These are phyloP conservation scores for Mylabris sibirica DNA, from an alignment of 2,888 invertebrate genomes.

Conservation along the genomic window DNA sequence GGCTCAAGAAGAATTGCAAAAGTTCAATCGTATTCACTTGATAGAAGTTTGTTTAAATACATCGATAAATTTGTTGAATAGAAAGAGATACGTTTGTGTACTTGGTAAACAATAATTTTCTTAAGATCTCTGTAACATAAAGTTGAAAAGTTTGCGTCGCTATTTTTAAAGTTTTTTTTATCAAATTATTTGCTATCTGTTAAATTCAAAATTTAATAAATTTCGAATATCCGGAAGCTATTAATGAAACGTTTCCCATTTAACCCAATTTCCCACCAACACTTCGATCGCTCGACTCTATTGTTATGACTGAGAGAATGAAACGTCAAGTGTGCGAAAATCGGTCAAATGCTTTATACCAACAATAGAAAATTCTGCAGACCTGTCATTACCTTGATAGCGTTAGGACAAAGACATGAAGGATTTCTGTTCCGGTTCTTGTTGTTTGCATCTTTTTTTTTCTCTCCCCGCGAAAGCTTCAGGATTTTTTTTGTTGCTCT, in stretches of 20 bases:
- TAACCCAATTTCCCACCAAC: slow-evolving; percentile 16
- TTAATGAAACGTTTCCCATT: slow-evolving; percentile 11
- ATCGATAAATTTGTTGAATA: too few relatives aligned
- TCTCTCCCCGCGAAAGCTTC: background rate
- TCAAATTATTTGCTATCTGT: background rate
- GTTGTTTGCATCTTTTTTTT: background rate
- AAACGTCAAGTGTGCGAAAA: slow-evolving; percentile 1
- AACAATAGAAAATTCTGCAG: background rate
- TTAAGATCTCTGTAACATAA: background rate
- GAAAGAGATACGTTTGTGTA: too few relatives aligned
- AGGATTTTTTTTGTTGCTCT: background rate
- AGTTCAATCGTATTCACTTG: too few relatives aligned
- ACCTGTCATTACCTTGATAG: background rate
- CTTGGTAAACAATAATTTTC: background rate
- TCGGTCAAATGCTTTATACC: background rate
- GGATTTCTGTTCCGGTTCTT: slow-evolving; percentile 11
- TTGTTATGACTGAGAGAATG: background rate
- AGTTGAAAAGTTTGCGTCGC: background rate
- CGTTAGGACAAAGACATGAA: slow-evolving; percentile 1
- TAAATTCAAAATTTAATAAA: background rate
- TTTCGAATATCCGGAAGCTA: background rate
- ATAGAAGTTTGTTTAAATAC: too few relatives aligned
- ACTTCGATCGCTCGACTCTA: slow-evolving; percentile 15
- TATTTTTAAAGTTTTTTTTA: background rate
- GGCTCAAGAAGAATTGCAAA: too few relatives aligned